Percentiles rank a stretch among this genome's conserved stretches.
Conservation (phyloP, 2,888 invertebrate genomes). For the Agrypnus murinus region DNA sequence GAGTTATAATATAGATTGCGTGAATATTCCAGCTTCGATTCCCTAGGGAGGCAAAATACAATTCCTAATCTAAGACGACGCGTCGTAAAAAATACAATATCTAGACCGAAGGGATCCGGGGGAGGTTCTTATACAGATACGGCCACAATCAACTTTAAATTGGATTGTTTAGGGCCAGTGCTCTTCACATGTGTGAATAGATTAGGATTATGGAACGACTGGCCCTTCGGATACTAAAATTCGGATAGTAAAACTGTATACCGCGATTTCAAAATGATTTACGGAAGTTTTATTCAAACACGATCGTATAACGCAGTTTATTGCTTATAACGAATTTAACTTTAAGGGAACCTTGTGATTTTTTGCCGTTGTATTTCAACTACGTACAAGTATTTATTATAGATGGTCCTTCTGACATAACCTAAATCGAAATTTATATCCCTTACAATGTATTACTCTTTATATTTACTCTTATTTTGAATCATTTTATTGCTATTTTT, state of each 20-base stretch:
- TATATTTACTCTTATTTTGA: slow-evolving; percentile 45
- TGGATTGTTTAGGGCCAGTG: slow-evolving; percentile 63
- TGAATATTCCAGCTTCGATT: slow-evolving; percentile 63
- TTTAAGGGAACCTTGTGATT: slow-evolving; percentile 60
- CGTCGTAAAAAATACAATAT: slow-evolving; percentile 68
- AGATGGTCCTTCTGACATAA: slow-evolving; percentile 44
- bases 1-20: slow-evolving; percentile 67
- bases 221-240: slow-evolving; percentile 66
- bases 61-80: slow-evolving; percentile 66
- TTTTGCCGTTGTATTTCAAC: slow-evolving; percentile 47
- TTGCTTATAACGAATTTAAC: slow-evolving; percentile 66
- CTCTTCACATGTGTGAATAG: slow-evolving; percentile 63
- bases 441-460: slow-evolving; percentile 46
- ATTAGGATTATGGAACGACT: slow-evolving; percentile 63
- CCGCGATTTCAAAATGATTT: slow-evolving; percentile 60
- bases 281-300: slow-evolving; percentile 63
- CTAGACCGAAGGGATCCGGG: slow-evolving; percentile 53
- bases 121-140: slow-evolving; percentile 53
- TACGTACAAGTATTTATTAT: slow-evolving; percentile 44
- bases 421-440: slow-evolving; percentile 52
- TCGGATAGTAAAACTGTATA: slow-evolving; percentile 62
- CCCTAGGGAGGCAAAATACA: slow-evolving; percentile 62
- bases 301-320: slow-evolving; percentile 64
- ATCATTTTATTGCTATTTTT: slow-evolving; percentile 31
- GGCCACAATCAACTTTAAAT: slow-evolving; percentile 62